Evolutionary conservation across 2,888 invertebrate genomes (phyloP).

Genomic region (Coleophora deauratella): DNA sequence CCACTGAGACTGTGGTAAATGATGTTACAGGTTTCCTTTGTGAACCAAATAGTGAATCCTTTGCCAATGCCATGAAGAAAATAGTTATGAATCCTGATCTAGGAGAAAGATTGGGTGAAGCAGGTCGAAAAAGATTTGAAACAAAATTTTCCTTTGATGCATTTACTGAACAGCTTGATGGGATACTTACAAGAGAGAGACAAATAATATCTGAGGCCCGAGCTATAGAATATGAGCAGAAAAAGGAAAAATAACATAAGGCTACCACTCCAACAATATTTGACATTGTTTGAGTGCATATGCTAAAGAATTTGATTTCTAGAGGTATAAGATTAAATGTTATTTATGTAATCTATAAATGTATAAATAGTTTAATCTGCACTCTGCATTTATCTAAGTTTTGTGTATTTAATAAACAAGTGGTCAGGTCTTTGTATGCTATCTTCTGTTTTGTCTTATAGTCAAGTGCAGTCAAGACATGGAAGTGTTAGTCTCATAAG

Average conservation of each 20-base stretch:
- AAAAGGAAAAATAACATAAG: conserved; percentile 57
- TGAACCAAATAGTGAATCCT: conserved; percentile 78
- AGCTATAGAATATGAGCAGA: conserved; percentile 53
- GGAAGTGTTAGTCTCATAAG: no score
- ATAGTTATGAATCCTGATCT: conserved; percentile 77
- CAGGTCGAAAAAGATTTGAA: conserved; percentile 83
- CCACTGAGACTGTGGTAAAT: conserved; percentile 91
- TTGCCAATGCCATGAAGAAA: conserved; percentile 84
- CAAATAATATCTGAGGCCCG: conserved; percentile 57
- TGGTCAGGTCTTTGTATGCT: no score
- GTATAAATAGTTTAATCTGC: no score
- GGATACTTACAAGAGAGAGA: conserved; percentile 58
- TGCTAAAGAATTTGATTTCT: not conserved
- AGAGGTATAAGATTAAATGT: no score
- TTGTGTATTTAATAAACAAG: no score
- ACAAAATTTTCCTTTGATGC: conserved; percentile 88
- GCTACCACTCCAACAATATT: conserved; percentile 56
- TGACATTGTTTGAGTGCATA: conserved; percentile 64
- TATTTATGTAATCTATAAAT: no score
- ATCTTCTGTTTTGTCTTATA: no score
- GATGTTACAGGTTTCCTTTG: conserved; percentile 88
- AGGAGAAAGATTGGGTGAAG: conserved; percentile 80
- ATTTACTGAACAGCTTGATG: conserved; percentile 81
- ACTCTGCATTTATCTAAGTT: no score
- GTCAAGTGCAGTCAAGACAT: no score